These are phyloP conservation scores for Ornithoptera alexandrae DNA, from an alignment of 2,888 invertebrate genomes.

Conservation along the genomic window DNA sequence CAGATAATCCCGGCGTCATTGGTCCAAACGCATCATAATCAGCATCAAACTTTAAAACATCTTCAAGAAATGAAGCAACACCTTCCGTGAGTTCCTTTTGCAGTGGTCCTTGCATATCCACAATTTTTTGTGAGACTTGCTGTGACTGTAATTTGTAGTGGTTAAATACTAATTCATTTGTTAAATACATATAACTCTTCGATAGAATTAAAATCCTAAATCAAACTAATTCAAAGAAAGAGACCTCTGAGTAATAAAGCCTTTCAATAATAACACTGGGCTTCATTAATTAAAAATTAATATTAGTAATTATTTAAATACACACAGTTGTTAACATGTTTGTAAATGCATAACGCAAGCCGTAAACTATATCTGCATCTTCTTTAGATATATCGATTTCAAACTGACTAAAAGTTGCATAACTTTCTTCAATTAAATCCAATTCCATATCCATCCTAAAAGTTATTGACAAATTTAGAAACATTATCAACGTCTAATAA, in stretches of 20 bases:
- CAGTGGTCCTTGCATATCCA: slow-evolving; percentile 87
- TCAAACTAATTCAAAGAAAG: too few species aligned
- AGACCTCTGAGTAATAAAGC: too few species aligned
- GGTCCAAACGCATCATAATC: slow-evolving; percentile 90
- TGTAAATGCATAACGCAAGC: slow-evolving; percentile 87
- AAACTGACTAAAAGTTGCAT: slow-evolving; percentile 84
- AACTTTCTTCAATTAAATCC: slow-evolving; percentile 89
- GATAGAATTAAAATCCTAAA: too few species aligned
- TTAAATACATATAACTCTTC: neutral
- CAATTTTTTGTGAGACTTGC: slow-evolving; percentile 84
- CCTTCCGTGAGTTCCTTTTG: slow-evolving; percentile 86
- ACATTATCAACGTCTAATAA: neutral
- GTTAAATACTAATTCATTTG: neutral
- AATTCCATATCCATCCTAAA: slow-evolving; percentile 86
- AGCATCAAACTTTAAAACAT: slow-evolving; percentile 84
- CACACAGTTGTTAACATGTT: slow-evolving; percentile 87
- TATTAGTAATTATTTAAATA: slow-evolving; percentile 29
- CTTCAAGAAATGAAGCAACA: slow-evolving; percentile 82
- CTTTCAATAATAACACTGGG: neutral
- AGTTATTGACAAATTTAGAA: neutral
- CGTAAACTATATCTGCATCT: slow-evolving; percentile 89
- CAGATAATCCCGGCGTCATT: slow-evolving; percentile 89
- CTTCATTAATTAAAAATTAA: neutral
- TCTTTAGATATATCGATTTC: slow-evolving; percentile 86
- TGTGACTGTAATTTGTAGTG: slow-evolving; percentile 70